Base-by-base conservation (phyloP, 1,140 invertebrate genomes). In the Temnothorax nylanderi region DNA sequence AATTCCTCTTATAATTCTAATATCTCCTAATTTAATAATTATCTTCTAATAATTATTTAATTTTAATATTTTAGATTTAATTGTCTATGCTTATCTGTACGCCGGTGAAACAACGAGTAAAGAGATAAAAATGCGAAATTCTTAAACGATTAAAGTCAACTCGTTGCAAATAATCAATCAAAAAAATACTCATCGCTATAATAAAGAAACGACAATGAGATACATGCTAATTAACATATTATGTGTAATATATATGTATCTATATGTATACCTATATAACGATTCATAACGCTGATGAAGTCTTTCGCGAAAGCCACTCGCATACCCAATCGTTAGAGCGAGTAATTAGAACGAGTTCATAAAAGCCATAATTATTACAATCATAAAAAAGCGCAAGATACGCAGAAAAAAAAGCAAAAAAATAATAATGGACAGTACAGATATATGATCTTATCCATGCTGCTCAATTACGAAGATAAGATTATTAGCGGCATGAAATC, bases 291-390 rank as follows among this genome's bases (percentile, higher is more conserved):
- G 41, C 26, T 62, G 3, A 71, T 67, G 11, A 37, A 32, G 4
- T 32, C 4, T 10, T 37, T 21, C 18, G 54, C 65, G 60, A 47
- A 78, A 77, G 54, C 54, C 41, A 77, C 21, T 75, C 21, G 8
- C 44, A 34, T 13, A 56, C 11, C 47, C 37, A 71, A 77, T 85
- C 58, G 72, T 84, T 87, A 86, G 7, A 34, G 7, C 67, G 0
- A 54, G 41, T 26, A 76, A 58, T 76, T 34, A 49, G 5, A 88
- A 64, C 7, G 60, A 81, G 49, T 75, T 87, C 44, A 84, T 82
- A 74, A 85, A 72, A 54, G 11, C 21, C 32, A 32, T 54, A 18
- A 71, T 88, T 85, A 85, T 87, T 49, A 41, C 37, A 49, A 87
- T 80, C 8, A 32, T 47, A 49, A 58, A 47, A 18, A 5, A 44